Evolutionary conservation across 2,888 invertebrate species (phyloP), one percentile per base, ranked within the genome.

Genomic region (Ephialtes manifestator): DNA sequence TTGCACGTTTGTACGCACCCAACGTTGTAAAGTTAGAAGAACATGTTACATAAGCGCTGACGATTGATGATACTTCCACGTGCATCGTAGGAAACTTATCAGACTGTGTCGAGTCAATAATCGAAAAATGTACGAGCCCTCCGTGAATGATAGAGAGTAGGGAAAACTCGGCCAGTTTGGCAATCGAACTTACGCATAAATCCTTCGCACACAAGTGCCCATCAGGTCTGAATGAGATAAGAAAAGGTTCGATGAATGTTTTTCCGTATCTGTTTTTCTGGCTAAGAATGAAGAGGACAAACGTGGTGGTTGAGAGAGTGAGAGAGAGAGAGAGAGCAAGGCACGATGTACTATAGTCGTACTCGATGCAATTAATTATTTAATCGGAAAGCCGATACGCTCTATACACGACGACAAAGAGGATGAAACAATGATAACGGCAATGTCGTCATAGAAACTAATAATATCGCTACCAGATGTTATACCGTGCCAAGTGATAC

Each of bases 401-500:
- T 35, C 55, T 65, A 68, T 71, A 70, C 18, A 53, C 60, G 65
- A 63, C 74, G 48, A 76, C 31, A 60, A 53, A 13, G 48, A 24
- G 24, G 24, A 71, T 24, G 20, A 76, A 65, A 83, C 46, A 46
- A 70, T 68, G 72, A 79, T 51, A 71, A 79, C 48, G 78, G 79
- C 75, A 31, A 71, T 20, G 55, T 72, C 74, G 74, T 79, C 81
- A 70, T 81, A 68, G 63, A 65, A 60, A 78, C 53, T 81, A 46
- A 83, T 75, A 83, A 81, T 85, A 83, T 76, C 77, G 83, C 86
- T 87, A 88, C 85, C 84, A 86, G 84, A 90, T 82, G 84, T 89
- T 87, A 87, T 89, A 87, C 86, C 87, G 91, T 91, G 91, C 91
- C 92, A 92, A 92, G 90, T 88, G 90, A 91, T 89, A 87, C 88